Evolutionary conservation across 2,113 vertebrate species (phyloP).

Genomic region (Rhodinocichla rosea): DNA sequence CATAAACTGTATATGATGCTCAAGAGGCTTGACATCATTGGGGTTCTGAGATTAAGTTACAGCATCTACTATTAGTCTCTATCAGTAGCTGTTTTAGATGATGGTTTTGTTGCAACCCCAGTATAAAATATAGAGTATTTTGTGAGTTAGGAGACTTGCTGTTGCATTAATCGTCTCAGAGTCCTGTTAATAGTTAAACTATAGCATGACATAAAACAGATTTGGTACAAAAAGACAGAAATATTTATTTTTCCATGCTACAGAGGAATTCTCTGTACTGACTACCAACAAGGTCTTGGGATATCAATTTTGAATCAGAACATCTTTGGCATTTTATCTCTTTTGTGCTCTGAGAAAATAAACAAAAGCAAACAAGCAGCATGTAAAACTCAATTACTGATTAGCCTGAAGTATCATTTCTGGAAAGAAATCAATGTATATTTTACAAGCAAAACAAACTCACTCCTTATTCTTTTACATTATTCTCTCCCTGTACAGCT

Average conservation of each 20-base stretch:
- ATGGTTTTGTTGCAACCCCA: conserved; percentile 43
- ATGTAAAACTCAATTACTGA: not conserved
- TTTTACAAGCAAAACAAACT: not conserved
- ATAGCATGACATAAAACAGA: not conserved
- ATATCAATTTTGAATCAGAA: not conserved
- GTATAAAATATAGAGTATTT: conserved; percentile 58
- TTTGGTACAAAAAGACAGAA: not conserved
- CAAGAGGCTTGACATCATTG: conserved; percentile 64
- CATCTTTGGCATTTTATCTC: not conserved
- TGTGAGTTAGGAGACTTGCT: conserved; percentile 32
- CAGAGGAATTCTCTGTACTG: not conserved
- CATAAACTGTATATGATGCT: conserved; percentile 61
- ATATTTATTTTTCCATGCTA: not conserved
- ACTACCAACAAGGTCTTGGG: not conserved
- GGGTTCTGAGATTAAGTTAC: conserved; percentile 64
- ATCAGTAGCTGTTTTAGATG: conserved; percentile 35
- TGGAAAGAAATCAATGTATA: not conserved
- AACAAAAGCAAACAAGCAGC: not conserved
- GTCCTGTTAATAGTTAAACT: not conserved
- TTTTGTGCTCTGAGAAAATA: not conserved
- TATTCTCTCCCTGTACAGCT: not conserved
- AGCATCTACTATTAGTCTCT: conserved; percentile 48
- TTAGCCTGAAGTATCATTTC: not conserved
- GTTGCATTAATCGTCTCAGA: not conserved
- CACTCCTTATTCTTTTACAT: not conserved